Percentiles rank a stretch among this genome's conserved stretches.
phyloP scores from a whole-genome alignment of 2,888 invertebrate genomes.

The Glaucopsyche alexis region DNA sequence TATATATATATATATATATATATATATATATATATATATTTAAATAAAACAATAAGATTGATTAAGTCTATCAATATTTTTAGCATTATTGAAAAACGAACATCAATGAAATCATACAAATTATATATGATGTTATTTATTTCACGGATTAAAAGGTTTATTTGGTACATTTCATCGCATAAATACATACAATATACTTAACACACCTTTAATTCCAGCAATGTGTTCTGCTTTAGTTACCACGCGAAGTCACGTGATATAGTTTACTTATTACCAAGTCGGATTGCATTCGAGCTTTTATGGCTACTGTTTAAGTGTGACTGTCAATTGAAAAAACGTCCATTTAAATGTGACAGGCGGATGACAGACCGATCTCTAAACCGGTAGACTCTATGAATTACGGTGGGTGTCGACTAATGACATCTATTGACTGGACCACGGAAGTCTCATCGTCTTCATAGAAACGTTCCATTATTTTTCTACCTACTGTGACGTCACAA shows the following conservation, averaged over 20 bases:
- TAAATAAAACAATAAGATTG: not conserved
- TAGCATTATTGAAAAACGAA: not conserved
- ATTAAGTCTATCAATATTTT: not conserved
- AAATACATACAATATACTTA: too few species aligned
- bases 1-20: not conserved
- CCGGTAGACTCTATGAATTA: not conserved
- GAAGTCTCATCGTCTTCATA: too few species aligned
- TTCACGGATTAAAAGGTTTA: too few species aligned
- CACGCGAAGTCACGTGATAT: not conserved
- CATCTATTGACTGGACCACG: too few species aligned
- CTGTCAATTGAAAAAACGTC: not conserved
- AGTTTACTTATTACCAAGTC: not conserved
- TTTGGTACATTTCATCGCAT: too few species aligned
- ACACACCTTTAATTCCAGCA: too few species aligned
- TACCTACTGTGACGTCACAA: too few species aligned
- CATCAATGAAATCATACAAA: not conserved
- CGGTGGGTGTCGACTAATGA: slow-evolving; percentile 6
- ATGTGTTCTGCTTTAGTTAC: not conserved
- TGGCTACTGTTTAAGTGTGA: not conserved
- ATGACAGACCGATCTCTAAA: slow-evolving; percentile 8
- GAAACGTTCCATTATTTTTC: too few species aligned
- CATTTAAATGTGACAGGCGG: slow-evolving; percentile 6
- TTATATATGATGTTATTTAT: not conserved
- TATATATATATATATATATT: not conserved
- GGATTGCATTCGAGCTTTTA: slow-evolving; percentile 1